Base-by-base conservation (phyloP, 2,113 vertebrate species). In the Cyanistes caeruleus region DNA sequence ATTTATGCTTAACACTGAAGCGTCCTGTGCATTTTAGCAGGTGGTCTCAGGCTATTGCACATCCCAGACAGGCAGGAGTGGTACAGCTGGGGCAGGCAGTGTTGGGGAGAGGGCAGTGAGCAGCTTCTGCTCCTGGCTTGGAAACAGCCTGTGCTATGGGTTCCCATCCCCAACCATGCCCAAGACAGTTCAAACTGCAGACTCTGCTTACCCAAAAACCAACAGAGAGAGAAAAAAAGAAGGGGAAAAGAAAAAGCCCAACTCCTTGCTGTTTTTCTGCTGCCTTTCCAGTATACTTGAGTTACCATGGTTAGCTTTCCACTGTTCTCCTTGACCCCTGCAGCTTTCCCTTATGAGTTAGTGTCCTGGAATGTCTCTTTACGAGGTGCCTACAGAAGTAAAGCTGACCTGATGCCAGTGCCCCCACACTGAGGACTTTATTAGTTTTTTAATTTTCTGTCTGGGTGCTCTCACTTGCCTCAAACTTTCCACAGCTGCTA, bases 381-480 rank as follows among this genome's bases (percentile, higher is more conserved):
- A 98, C 95, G 97, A 98, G 98, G 98, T 98, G 98, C 97, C 97
- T 98, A 77, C 94, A 98, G 98, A 98, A 98, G 98, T 74, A 93
- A 95, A 96, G 97, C 98, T 97, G 98, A 97, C 97, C 97, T 97
- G 95, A 97, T 98, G 98, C 98, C 98, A 98, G 96, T 93, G 97
- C 97, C 97, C 98, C 96, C 98, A 98, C 97, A 98, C 98, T 97
- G 98, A 98, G 98, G 97, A 97, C 98, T 98, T 98, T 98, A 98
- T 98, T 98, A 98, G 97, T 93, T 98, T 98, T 98, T 98, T 97
- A 98, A 98, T 98, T 98, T 98, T 98, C 98, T 98, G 98, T 98
- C 98, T 98, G 97, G 98, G 97, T 98, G 97, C 98, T 95, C 97
- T 96, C 84, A 68, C 96, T 95, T 78, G 97, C 97, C 98, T 98